Base-by-base conservation (phyloP, 1,140 invertebrate genomes). In the Sminthurides bifidus region DNA sequence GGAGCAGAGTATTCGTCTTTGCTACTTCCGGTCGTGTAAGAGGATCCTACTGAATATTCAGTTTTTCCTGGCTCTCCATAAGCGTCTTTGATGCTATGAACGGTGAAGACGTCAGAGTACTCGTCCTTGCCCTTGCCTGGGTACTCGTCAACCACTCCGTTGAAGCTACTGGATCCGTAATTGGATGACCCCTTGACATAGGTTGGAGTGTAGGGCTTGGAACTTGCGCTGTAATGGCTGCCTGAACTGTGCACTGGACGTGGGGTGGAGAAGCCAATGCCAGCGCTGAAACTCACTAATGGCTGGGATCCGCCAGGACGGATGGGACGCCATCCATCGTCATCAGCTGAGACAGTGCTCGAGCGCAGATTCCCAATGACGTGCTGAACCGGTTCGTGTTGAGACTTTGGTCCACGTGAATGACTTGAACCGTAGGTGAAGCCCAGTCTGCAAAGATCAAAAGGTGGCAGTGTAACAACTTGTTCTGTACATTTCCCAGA, bases 371-470 rank as follows among this genome's bases (percentile, higher is more conserved):
- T 41, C n/a, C 38, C 38, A 41, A 41, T 17, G 6, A 12, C 8
- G 5, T 6, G 38, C 5, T 41, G 38, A 41, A 41, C 38, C 38
- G n/a, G 23, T 8, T 41, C 15, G 23, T 15, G 23, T 17, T 8
- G 15, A 15, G 17, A 41, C 5, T 29, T 29, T 24, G 37, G 51
- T 19, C 40, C 40, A 10, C n/a, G 5, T 4, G 30, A 26, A 5
- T 56, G 35, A 12, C 59, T 55, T 12, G 56, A 37, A 23, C 56
- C 52, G 31, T 56, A 58, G 30, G 17, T 59, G 41, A 63, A 27
- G 31, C 57, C 60, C 30, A 56, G 30, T 41, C 55, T 57, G 38
- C 33, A 56, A 19, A 17, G 21, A 55, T 50, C 24, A 26, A 46
- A 50, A 17, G n/a, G n/a, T n/a, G n/a, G n/a, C n/a, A n/a, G n/a